These are phyloP conservation scores for Bruchidius siliquastri DNA, from an alignment of 2,888 invertebrate species.

Conservation along the genomic window DNA sequence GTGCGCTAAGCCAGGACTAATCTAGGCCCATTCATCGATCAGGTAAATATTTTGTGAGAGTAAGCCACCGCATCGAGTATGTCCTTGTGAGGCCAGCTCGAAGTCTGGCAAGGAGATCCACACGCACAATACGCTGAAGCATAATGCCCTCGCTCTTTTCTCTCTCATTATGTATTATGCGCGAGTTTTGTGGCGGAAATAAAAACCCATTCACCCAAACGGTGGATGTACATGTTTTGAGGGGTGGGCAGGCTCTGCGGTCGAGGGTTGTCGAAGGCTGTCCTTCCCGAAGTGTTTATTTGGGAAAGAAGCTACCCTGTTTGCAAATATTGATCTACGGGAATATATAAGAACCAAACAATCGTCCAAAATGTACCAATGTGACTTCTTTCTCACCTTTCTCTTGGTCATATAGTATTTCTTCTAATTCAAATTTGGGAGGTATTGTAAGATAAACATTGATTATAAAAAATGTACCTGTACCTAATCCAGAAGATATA, in stretches of 20 bases:
- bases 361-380: too few relatives aligned
- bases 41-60: neutral
- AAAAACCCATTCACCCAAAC: slow-evolving; percentile 36
- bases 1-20: neutral
- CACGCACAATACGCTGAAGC: neutral
- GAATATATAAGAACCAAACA: too few relatives aligned
- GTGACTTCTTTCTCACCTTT: too few relatives aligned
- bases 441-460: too few relatives aligned
- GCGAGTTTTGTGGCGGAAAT: slow-evolving; percentile 42
- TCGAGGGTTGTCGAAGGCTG: slow-evolving; percentile 13
- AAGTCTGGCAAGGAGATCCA: neutral
- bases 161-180: slow-evolving; percentile 32
- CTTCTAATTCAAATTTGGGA: too few relatives aligned
- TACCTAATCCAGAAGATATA: too few relatives aligned
- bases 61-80: neutral
- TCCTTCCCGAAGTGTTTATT: slow-evolving; percentile 3
- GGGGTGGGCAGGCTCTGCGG: slow-evolving; percentile 12
- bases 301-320: neutral
- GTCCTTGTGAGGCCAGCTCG: neutral
- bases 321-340: neutral
- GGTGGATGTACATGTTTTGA: slow-evolving; percentile 18
- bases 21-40: neutral
- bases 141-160: neutral
- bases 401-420: too few relatives aligned
- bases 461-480: too few relatives aligned